These are phyloP conservation scores for Drosophila anomalata DNA, from an alignment of 2,888 invertebrate genomes.

Conservation along the genomic window DNA sequence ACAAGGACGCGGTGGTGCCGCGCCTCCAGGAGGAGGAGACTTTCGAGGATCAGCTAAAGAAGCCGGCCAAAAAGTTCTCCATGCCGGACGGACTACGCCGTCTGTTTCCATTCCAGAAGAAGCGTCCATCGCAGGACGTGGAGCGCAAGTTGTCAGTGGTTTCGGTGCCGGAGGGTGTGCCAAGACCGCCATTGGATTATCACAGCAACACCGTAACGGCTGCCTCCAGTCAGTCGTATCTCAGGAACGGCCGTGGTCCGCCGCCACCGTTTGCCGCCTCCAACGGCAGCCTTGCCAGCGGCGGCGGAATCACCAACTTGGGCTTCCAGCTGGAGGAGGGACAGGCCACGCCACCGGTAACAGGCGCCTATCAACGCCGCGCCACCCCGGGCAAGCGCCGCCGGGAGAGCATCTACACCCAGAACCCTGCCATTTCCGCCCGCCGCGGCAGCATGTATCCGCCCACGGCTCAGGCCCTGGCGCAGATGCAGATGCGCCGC, in stretches of 20 bases:
- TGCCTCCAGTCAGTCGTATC: constrained; percentile 63
- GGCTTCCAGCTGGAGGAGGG: constrained; percentile 67
- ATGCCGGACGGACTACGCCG: constrained; percentile 82
- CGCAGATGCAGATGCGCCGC: constrained; percentile 73
- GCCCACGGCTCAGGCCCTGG: constrained; percentile 54
- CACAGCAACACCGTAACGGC: constrained; percentile 80
- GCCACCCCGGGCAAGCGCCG: constrained; percentile 63
- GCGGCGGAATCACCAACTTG: constrained; percentile 54
- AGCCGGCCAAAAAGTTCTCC: constrained; percentile 80
- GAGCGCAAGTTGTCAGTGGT: constrained; percentile 80
- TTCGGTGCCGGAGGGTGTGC: constrained; percentile 78
- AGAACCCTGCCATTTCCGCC: constrained; percentile 75
- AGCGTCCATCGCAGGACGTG: constrained; percentile 78
- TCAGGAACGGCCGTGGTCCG: constrained; percentile 66
- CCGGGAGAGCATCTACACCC: constrained; percentile 80
- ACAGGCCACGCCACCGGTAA: constrained; percentile 45
- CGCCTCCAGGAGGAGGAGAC: constrained; percentile 61
- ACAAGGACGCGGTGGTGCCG: constrained; percentile 66
- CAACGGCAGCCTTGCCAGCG: constrained; percentile 40
- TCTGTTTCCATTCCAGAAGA: constrained; percentile 81
- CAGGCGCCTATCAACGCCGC: constrained; percentile 70
- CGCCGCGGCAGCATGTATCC: constrained; percentile 81
- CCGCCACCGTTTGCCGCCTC: constrained; percentile 58
- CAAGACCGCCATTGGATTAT: constrained; percentile 64
- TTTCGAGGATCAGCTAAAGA: constrained; percentile 61